A percentile compares a stretch with the other conserved stretches of the same genome.
Evolutionary conservation across 2,888 invertebrate genomes (phyloP).

Genomic region (Spodoptera picta): DNA sequence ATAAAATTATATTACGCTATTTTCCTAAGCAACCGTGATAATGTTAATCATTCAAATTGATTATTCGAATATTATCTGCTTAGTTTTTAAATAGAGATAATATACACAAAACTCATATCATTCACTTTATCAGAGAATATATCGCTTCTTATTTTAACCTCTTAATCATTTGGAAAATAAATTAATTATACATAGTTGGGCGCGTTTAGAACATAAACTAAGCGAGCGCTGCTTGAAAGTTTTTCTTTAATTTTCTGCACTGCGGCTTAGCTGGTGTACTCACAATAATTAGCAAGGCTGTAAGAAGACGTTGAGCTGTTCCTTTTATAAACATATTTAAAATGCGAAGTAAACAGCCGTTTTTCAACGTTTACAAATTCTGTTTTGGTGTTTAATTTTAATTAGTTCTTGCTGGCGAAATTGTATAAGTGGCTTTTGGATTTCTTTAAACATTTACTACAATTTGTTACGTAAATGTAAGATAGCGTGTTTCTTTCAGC

Average conservation of each 20-base stretch:
- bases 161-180: constrained; percentile 30
- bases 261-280: constrained; percentile 6
- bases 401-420: background rate
- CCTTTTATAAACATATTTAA: constrained; percentile 5
- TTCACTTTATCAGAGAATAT: background rate
- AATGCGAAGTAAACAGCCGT: background rate
- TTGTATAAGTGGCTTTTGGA: background rate
- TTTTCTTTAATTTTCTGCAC: constrained; percentile 17
- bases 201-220: constrained; percentile 28
- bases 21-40: too few species aligned
- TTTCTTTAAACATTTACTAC: background rate
- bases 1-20: too few species aligned
- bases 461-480: too few species aligned
- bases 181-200: constrained; percentile 26
- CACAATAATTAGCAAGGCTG: constrained; percentile 30
- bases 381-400: background rate
- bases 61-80: too few species aligned
- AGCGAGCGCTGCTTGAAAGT: constrained; percentile 8
- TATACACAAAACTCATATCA: too few species aligned
- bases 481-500: too few species aligned
- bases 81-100: too few species aligned
- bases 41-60: too few species aligned
- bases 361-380: constrained; percentile 5
- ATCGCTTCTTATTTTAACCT: constrained; percentile 12
- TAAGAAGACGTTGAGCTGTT: constrained; percentile 7